A percentile compares a stretch with the other conserved stretches of the same genome.
These are phyloP conservation scores for Himalopsyche anomala DNA, from an alignment of 2,888 invertebrate species.

Conservation along the genomic window DNA sequence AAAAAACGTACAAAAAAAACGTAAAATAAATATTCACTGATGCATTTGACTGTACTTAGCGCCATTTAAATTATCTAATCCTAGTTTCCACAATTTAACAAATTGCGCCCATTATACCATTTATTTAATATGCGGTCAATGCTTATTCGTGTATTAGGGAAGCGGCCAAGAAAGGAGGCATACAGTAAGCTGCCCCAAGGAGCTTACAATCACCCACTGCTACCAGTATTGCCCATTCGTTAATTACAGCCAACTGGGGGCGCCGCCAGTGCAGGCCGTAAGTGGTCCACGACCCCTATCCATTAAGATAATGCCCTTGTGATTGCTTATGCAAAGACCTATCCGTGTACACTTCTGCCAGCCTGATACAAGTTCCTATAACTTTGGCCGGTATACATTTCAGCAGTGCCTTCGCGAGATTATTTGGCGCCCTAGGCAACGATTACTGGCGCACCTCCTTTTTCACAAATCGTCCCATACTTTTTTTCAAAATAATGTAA, in stretches of 20 bases:
- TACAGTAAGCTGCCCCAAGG: slow-evolving; percentile 10
- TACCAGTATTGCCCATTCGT: slow-evolving; percentile 54
- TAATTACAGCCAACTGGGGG: slow-evolving; percentile 58
- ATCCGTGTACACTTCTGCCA: slow-evolving; percentile 4
- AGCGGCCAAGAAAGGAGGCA: slow-evolving; percentile 8
- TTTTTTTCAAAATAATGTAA: too few species aligned
- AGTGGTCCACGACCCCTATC: slow-evolving; percentile 62
- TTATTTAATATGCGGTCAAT: slow-evolving; percentile 30
- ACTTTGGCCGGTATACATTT: background rate
- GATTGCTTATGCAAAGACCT: slow-evolving; percentile 54
- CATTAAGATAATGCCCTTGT: slow-evolving; percentile 63
- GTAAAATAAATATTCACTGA: background rate
- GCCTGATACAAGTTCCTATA: slow-evolving; percentile 9
- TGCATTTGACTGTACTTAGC: background rate
- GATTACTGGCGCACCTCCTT: too few species aligned
- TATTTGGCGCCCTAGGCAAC: too few species aligned
- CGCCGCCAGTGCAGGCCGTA: slow-evolving; percentile 56
- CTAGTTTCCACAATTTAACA: slow-evolving; percentile 5
- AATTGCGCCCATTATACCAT: slow-evolving; percentile 12
- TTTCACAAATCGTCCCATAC: too few species aligned
- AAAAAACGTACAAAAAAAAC: too few species aligned
- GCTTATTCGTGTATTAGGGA: slow-evolving; percentile 4
- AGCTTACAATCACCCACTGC: slow-evolving; percentile 31
- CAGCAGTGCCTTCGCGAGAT: too few species aligned
- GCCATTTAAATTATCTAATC: background rate